Evolutionary conservation across 2,888 invertebrate genomes (phyloP).

Genomic region (Eugnorisma glareosa): DNA sequence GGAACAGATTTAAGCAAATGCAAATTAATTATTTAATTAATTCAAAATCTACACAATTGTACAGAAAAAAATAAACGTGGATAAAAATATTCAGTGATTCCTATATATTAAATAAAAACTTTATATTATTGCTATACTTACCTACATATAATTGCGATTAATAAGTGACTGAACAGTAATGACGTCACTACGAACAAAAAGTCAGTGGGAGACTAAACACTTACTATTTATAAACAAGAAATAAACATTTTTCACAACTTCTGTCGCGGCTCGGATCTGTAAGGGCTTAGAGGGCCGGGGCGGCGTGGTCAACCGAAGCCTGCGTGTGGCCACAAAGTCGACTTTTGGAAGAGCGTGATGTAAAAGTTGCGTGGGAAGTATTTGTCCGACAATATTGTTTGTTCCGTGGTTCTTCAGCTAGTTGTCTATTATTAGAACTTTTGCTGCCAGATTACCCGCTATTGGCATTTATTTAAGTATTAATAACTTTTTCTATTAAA

Average conservation of each 20-base stretch:
- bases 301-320: neutral
- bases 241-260: neutral
- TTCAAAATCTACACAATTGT: too few species aligned
- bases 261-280: neutral
- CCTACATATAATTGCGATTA: neutral
- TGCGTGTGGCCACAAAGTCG: too few species aligned
- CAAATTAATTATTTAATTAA: neutral
- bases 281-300: neutral
- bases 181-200: neutral
- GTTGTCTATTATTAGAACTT: neutral
- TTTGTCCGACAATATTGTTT: neutral
- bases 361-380: neutral
- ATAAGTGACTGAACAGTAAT: neutral
- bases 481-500: neutral
- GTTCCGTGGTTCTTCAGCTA: neutral
- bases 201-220: neutral
- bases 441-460: too few species aligned
- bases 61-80: too few species aligned
- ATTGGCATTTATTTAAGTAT: neutral
- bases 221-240: neutral
- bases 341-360: neutral
- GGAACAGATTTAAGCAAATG: neutral
- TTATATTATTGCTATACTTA: too few species aligned
- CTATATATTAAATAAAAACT: too few species aligned
- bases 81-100: neutral